A percentile compares a stretch with the other conserved stretches of the same genome.
phyloP scores from a whole-genome alignment of 2,797 vertebrate species.

The Rachycentron canadum region DNA sequence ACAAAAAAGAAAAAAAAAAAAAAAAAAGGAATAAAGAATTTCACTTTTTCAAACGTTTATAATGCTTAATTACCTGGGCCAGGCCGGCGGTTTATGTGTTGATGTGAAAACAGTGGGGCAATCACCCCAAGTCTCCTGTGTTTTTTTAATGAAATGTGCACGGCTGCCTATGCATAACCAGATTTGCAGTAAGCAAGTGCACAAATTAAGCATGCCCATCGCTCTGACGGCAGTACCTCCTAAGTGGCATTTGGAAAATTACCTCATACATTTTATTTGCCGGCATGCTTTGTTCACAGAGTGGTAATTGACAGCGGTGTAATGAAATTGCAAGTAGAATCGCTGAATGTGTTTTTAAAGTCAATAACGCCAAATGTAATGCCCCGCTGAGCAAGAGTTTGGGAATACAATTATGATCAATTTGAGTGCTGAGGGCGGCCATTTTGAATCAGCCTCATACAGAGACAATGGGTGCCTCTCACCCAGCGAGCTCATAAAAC shows the following conservation, averaged over 20 bases:
- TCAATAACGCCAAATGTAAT: slow-evolving; percentile 84
- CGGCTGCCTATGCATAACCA: slow-evolving; percentile 74
- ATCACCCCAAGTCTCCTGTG: slow-evolving; percentile 78
- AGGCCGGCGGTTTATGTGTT: slow-evolving; percentile 75
- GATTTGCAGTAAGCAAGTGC: slow-evolving; percentile 79
- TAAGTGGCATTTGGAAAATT: slow-evolving; percentile 84
- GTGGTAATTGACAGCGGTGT: slow-evolving; percentile 82
- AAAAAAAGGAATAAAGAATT: slow-evolving; percentile 71
- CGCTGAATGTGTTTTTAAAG: slow-evolving; percentile 85
- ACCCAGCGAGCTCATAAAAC: slow-evolving; percentile 76
- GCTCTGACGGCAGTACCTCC: slow-evolving; percentile 73
- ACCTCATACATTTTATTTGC: slow-evolving; percentile 84
- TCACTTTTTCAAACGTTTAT: slow-evolving; percentile 74
- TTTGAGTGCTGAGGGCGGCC: slow-evolving; percentile 81
- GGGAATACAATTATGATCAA: slow-evolving; percentile 85
- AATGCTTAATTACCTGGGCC: slow-evolving; percentile 86
- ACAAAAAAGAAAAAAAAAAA: no score
- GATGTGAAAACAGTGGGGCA: slow-evolving; percentile 73
- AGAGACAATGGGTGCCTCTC: slow-evolving; percentile 78
- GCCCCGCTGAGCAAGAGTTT: slow-evolving; percentile 83
- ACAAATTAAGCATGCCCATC: slow-evolving; percentile 80
- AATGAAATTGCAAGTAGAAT: slow-evolving; percentile 82
- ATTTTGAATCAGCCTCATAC: slow-evolving; percentile 84
- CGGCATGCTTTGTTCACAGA: slow-evolving; percentile 75
- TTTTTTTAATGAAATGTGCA: slow-evolving; percentile 80